These are phyloP conservation scores for Lagopus muta DNA, from an alignment of 2,113 vertebrate species.

Conservation along the genomic window DNA sequence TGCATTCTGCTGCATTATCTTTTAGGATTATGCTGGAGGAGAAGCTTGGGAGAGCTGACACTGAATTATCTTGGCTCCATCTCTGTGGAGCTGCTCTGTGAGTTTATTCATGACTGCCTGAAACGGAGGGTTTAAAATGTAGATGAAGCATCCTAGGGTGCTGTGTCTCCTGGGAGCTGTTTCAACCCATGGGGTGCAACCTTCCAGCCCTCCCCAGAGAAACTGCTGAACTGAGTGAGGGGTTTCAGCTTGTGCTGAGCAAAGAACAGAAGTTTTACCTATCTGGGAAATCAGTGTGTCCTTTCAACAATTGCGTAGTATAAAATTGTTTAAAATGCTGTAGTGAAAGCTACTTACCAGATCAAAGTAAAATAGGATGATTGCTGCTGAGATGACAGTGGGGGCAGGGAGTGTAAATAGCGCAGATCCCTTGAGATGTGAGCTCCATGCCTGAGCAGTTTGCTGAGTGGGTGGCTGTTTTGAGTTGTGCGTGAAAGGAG, in stretches of 20 bases:
- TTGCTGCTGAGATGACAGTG: background rate
- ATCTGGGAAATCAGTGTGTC: background rate
- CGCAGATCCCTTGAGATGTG: background rate
- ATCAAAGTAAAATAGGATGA: background rate
- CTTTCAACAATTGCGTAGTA: background rate
- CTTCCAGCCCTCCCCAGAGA: background rate
- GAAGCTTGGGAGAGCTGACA: background rate
- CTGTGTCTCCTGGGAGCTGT: background rate
- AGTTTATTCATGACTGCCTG: background rate
- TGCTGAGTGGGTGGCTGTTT: conserved; percentile 26
- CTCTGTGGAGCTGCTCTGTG: background rate
- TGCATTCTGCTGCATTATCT: background rate
- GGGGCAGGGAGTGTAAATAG: background rate
- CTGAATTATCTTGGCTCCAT: background rate
- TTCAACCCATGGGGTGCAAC: background rate
- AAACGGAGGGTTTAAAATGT: background rate
- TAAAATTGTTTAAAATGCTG: background rate
- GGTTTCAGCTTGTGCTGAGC: no score
- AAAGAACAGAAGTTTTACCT: background rate
- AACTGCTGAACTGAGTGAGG: background rate
- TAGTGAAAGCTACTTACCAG: background rate
- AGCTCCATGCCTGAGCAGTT: background rate
- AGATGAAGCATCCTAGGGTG: background rate
- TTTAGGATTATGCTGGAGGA: background rate
- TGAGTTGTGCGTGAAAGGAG: background rate